These are phyloP conservation scores for Eospalax fontanierii DNA, from an alignment of 2,797 vertebrate genomes.

Conservation along the genomic window DNA sequence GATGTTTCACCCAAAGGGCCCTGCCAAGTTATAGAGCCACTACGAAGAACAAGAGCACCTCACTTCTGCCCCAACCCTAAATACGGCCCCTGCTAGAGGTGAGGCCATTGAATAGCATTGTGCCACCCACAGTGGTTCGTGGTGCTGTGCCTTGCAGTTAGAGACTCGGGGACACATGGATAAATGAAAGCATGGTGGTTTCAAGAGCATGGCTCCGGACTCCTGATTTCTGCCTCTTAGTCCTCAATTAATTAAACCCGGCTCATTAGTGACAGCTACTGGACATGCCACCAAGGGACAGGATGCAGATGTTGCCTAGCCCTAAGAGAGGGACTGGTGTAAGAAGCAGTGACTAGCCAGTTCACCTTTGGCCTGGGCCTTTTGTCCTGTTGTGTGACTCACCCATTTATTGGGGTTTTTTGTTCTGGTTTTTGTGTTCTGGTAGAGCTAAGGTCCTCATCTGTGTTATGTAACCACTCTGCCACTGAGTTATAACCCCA, in stretches of 20 bases:
- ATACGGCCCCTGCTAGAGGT: neutral
- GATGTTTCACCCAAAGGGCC: neutral
- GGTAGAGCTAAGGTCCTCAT: neutral
- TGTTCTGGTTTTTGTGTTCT: neutral
- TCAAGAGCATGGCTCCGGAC: neutral
- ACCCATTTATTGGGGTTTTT: no score
- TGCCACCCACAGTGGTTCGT: fast-evolving
- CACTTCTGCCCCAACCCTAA: neutral
- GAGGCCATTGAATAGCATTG: fast-evolving
- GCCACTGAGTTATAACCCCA: neutral
- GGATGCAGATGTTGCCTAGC: neutral
- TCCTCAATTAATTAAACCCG: neutral
- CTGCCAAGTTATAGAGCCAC: neutral
- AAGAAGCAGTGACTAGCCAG: neutral
- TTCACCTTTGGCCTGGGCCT: neutral
- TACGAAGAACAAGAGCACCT: neutral
- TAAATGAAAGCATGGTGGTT: fast-evolving
- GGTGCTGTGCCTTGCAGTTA: neutral
- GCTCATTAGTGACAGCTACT: neutral
- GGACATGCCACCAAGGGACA: neutral
- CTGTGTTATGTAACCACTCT: neutral
- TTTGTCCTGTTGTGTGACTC: neutral
- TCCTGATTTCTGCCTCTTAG: neutral
- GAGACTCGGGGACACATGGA: neutral
- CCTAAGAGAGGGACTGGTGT: neutral